These are phyloP conservation scores for Daubentonia madagascariensis DNA, from an alignment of 2,113 vertebrate genomes.

Conservation along the genomic window DNA sequence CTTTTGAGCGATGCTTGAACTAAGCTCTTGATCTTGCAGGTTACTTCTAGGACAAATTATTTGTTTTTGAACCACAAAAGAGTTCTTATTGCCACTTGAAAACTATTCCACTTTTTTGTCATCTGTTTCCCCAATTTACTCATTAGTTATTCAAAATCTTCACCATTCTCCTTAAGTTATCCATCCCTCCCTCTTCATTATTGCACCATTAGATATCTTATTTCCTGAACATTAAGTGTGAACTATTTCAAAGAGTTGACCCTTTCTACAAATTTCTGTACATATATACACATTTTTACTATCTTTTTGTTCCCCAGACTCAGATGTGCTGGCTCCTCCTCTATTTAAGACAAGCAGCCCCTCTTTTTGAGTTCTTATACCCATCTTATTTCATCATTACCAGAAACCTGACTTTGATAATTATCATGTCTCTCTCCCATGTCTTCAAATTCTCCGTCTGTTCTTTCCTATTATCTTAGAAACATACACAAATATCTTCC, in stretches of 20 bases:
- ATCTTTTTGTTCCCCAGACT: rapidly evolving
- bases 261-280: neutral
- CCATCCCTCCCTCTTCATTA: neutral
- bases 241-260: neutral
- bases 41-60: neutral
- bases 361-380: neutral
- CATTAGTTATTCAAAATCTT: neutral
- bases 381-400: neutral
- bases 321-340: neutral
- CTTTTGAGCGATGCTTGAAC: neutral
- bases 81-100: neutral
- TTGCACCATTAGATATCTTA: neutral
- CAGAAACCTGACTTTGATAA: neutral
- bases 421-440: neutral
- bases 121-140: neutral
- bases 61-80: neutral
- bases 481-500: neutral
- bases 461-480: neutral
- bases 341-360: neutral
- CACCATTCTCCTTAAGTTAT: neutral
- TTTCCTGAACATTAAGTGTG: neutral
- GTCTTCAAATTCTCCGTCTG: neutral
- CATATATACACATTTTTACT: neutral
- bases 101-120: neutral
- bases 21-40: neutral